Percentiles rank a stretch among this genome's conserved stretches.
Conservation (phyloP, 1,140 invertebrate genomes). For the Tetramorium alpestre region DNA sequence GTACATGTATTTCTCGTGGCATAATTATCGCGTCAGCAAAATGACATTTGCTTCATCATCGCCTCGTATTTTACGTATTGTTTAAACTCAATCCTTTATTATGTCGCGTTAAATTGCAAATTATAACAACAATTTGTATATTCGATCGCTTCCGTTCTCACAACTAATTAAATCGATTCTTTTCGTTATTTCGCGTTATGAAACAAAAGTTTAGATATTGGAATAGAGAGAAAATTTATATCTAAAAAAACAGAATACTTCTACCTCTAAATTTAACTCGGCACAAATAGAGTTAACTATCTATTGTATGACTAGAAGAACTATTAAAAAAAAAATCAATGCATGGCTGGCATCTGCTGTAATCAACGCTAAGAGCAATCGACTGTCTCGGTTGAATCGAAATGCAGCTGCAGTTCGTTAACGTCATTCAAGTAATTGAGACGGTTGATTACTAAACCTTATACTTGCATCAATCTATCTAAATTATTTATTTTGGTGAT, state of each 20-base stretch:
- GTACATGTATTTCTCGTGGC: conserved; percentile 11
- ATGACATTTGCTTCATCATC: conserved; percentile 7
- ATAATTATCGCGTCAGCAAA: conserved; percentile 31
- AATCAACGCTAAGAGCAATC: conserved; percentile 67
- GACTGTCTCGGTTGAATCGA: conserved; percentile 33
- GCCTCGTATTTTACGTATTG: neutral
- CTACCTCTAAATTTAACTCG: neutral
- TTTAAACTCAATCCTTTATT: neutral
- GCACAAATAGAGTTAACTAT: neutral
- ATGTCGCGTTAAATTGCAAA: neutral
- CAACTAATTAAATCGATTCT: neutral
- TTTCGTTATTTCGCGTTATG: neutral
- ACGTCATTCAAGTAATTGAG: conserved; percentile 39
- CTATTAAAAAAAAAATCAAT: conserved; percentile 66
- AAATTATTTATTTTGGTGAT: neutral
- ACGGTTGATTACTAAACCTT: neutral
- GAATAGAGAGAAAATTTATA: neutral
- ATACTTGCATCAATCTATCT: conserved; percentile 11
- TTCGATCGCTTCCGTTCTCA: neutral
- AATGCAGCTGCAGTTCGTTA: conserved; percentile 64
- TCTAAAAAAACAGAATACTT: neutral
- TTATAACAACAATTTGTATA: neutral
- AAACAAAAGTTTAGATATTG: neutral
- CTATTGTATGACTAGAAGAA: conserved; percentile 21
- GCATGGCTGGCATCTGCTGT: conserved; percentile 63